Base-by-base conservation (phyloP, 1,140 invertebrate genomes). In the Batillaria attramentaria region DNA sequence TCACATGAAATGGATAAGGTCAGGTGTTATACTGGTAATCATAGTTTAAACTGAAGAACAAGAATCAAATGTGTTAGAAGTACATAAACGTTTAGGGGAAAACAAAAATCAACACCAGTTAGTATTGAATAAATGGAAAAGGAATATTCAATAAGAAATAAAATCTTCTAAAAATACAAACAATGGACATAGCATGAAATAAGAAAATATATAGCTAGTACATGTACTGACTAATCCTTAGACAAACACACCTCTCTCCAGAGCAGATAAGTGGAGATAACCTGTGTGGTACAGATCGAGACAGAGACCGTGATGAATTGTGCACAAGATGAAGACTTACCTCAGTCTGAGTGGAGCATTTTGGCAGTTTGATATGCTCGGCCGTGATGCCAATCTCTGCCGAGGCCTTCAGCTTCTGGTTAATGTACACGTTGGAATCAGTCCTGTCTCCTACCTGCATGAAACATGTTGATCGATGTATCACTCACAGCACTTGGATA, bases 371-470 rank as follows among this genome's bases (percentile, higher is more conserved):
- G 0, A 98, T 90, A 87, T 98, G 96, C 77, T 94, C 92, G 0
- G 95, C 95, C 31, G 93, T 89, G 46, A 99, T 97, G 77, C 98
- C 98, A 82, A 99, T 96, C 86, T 98, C 95, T 41, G 92, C 93
- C 0, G 98, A 97, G 10, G 96, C 95, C 91, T 97, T 98, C 31
- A 98, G 93, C 92, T 99, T 99, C 94, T 97, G 97, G 57, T 96
- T 92, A 88, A 99, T 99, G 90, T 99, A 99, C 10, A 99, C 97
- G 93, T 99, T 99, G n/a, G 98, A 99, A 92, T 99, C 98, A 89
- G 98, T 96, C 13, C 98, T 93, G 2, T 94, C 94, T 2, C 98
- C 98, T 54, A 99, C 98, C 92, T 94, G 80, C 33, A 85, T 68
- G 39, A 43, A 37, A 37, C 42, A n/a, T n/a, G n/a, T n/a, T n/a